phyloP scores from a whole-genome alignment of 2,797 vertebrate genomes.

The Bovichtus variegatus region DNA sequence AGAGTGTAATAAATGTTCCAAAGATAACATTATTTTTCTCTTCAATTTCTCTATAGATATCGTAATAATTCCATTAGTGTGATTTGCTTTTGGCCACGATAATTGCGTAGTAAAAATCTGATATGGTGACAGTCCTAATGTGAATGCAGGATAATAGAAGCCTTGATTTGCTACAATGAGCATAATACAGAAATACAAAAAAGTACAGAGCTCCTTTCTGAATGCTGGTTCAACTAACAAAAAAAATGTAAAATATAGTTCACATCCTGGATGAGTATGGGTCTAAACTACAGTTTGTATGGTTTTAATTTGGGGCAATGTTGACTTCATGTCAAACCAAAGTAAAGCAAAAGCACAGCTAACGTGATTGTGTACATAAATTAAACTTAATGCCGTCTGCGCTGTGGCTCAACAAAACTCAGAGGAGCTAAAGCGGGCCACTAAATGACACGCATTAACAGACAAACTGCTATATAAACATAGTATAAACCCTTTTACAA shows the following conservation, averaged over 20 bases:
- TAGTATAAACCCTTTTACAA: background rate
- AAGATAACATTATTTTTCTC: too few relatives aligned
- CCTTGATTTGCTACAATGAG: background rate
- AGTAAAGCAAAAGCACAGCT: background rate
- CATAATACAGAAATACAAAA: background rate
- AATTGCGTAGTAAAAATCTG: too few relatives aligned
- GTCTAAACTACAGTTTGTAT: background rate
- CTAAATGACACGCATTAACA: slow-evolving; percentile 32
- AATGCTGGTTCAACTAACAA: background rate
- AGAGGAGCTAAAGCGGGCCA: slow-evolving; percentile 2
- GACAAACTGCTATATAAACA: slow-evolving; percentile 32
- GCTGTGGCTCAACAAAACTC: slow-evolving; percentile 8
- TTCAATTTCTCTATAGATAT: too few relatives aligned
- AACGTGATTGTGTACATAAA: slow-evolving; percentile 3
- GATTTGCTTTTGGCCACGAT: too few relatives aligned
- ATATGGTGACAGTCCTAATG: too few relatives aligned
- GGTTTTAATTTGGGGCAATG: slow-evolving; percentile 19
- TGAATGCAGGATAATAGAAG: background rate
- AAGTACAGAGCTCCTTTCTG: background rate
- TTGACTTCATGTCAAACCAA: slow-evolving; percentile 34
- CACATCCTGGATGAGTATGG: background rate
- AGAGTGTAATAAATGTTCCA: too few relatives aligned
- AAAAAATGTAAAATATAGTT: background rate
- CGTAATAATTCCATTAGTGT: too few relatives aligned
- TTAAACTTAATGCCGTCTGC: slow-evolving; percentile 11